A percentile compares a stretch with the other conserved stretches of the same genome.
Conservation (phyloP, 2,113 vertebrate species). For the Mesitornis unicolor region DNA sequence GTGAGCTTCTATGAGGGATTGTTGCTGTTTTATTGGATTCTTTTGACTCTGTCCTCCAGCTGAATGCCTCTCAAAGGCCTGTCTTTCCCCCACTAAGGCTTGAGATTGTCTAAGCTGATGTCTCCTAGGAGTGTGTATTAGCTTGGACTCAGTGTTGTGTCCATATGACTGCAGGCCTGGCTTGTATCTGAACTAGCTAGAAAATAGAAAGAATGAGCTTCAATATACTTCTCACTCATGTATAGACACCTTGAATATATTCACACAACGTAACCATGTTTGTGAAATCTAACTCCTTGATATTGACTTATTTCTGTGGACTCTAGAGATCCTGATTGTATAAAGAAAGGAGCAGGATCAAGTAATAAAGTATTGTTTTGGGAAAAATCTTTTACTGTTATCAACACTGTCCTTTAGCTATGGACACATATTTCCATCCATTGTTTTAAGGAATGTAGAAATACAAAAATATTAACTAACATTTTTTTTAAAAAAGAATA, state of each 20-base stretch:
- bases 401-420: background rate
- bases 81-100: background rate
- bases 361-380: background rate
- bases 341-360: background rate
- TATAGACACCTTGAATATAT: background rate
- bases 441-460: background rate
- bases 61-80: background rate
- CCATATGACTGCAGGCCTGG: background rate
- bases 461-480: too few species aligned
- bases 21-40: background rate
- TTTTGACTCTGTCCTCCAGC: background rate
- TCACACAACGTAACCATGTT: accelerated
- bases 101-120: background rate
- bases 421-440: background rate
- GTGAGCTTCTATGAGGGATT: background rate
- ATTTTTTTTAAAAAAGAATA: background rate
- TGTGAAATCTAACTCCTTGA: background rate
- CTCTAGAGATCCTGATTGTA: background rate
- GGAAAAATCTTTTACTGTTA: background rate
- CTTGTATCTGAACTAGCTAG: accelerated
- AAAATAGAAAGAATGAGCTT: background rate
- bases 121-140: background rate
- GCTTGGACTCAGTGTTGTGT: background rate
- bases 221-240: background rate
- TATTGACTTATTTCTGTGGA: background rate